Evolutionary conservation across 2,888 invertebrate genomes (phyloP), one percentile per base, ranked within the genome.

Genomic region (Chirona hameri): DNA sequence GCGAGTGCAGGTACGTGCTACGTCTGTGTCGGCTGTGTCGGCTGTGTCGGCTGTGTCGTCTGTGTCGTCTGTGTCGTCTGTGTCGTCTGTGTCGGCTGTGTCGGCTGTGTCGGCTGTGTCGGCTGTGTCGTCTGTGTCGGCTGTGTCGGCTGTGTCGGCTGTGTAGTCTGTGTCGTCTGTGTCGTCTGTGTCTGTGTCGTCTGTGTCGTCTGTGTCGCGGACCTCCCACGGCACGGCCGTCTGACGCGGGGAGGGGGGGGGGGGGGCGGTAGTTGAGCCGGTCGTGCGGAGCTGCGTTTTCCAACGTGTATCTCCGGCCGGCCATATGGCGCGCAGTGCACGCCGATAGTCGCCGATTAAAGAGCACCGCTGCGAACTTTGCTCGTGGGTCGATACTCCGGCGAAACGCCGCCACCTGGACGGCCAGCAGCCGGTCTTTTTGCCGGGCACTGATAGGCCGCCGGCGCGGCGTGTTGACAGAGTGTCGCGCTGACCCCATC

Each of bases 1-100:
- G 95, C 46, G 95, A 95, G 88, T 97, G 97, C 93, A 92, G 93
- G 95, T 95, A 88, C 93, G 94, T 93, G 87, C 81, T 39, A 46
- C 82, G 65, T 29, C 29, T 46, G 15, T 57, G 24, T 39, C 39
- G 57, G n/a, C 21, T 2, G 57, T 24, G 24, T 7, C n/a, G n/a
- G n/a, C 24, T 18, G 57, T 24, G 7, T 2, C 55, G 55, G 4
- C 55, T 14, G 55, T 18, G 55, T 14, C 65, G 65, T 65, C 72
- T 80, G 65, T 46, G 81, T 82, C 52, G n/a, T 7, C 24, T 18
- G 57, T 24, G 7, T 2, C 55, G 55, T 14, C 55, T 14, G 55
- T 18, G 55, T 14, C 65, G 65, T 65, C 72, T 80, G 65, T 46
- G 81, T 82, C 52, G n/a, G n/a, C 21, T 2, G 57, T 24, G 24